Evolutionary conservation across 2,888 invertebrate species (phyloP).

Genomic region (Crepidodera aurea): DNA sequence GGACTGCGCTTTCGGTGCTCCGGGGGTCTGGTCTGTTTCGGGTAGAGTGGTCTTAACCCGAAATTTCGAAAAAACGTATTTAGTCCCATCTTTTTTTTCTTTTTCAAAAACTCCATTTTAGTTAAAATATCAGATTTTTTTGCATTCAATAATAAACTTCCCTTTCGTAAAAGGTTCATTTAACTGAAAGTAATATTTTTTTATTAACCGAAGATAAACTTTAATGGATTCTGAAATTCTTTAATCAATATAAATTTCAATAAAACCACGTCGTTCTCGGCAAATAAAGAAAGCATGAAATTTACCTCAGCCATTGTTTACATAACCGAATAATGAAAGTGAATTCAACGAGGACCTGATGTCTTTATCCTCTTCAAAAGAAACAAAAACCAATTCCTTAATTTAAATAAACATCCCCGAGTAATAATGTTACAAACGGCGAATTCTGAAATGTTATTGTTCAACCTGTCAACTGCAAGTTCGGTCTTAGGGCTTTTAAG

Average conservation of each 20-base stretch:
- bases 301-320: constrained; percentile 20
- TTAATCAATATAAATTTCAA: constrained; percentile 5
- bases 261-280: background rate
- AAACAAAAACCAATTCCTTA: constrained; percentile 50
- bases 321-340: constrained; percentile 32
- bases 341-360: constrained; percentile 35
- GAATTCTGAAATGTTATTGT: constrained; percentile 59
- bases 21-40: no score
- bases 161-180: no score
- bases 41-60: no score
- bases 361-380: constrained; percentile 40
- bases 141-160: no score
- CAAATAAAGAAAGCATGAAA: no score
- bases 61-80: no score
- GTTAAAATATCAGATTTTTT: no score
- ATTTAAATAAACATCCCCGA: constrained; percentile 59
- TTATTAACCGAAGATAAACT: no score
- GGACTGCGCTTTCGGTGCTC: no score
- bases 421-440: constrained; percentile 57
- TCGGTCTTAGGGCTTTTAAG: constrained; percentile 50
- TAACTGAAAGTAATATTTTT: no score
- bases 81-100: no score
- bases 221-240: background rate
- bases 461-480: constrained; percentile 54
- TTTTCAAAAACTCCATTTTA: no score